Conservation (phyloP, 2,113 vertebrate genomes). For the Prolemur simus region DNA sequence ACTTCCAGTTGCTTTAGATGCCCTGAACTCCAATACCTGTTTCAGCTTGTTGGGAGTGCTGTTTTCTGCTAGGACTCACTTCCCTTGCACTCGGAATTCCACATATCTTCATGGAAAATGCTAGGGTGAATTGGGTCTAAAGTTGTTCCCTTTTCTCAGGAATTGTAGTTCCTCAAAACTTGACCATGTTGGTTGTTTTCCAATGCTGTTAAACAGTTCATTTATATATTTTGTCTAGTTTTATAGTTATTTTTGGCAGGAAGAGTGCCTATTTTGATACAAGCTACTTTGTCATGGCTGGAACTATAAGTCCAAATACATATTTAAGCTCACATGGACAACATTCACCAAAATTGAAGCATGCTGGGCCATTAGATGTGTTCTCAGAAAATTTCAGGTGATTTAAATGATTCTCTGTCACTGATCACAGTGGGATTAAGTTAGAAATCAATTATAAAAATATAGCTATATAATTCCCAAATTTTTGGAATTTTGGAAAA, state of each 20-base stretch:
- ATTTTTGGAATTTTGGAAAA: conserved; percentile 28
- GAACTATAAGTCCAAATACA: not conserved
- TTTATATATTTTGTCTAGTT: conserved; percentile 44
- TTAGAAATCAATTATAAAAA: conserved; percentile 12
- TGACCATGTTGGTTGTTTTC: conserved; percentile 31
- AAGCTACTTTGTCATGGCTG: not conserved
- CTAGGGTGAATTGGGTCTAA: not conserved
- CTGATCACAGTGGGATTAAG: not conserved
- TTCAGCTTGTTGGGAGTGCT: not conserved
- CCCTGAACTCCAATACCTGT: not conserved
- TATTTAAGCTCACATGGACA: not conserved
- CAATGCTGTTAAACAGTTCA: conserved; percentile 6
- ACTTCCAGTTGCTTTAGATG: conserved; percentile 4
- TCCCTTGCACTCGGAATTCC: not conserved
- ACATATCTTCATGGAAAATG: conserved; percentile 2
- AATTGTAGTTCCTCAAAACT: conserved; percentile 12
- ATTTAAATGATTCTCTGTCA: not conserved
- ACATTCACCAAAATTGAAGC: conserved; percentile 11
- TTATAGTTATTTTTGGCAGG: conserved; percentile 40
- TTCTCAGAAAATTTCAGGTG: not conserved
- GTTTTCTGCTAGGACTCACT: not conserved
- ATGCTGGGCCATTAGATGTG: not conserved
- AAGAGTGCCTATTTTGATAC: conserved; percentile 22
- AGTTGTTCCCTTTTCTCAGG: not conserved
- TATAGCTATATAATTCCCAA: not conserved